These are phyloP conservation scores for Bombylius major DNA, from an alignment of 2,888 invertebrate genomes.

Conservation along the genomic window DNA sequence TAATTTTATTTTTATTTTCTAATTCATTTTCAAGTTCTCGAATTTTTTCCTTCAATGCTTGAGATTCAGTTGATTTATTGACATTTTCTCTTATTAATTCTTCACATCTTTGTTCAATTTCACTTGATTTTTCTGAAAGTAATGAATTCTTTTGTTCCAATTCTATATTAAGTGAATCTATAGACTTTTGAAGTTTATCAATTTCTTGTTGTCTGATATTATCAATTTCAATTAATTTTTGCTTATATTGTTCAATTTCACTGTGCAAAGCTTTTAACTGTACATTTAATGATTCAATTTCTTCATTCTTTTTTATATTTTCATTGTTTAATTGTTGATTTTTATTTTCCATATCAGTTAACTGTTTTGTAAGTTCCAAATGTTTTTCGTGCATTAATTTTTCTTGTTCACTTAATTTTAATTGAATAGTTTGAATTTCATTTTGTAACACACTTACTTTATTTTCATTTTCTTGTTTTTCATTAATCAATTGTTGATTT, in stretches of 20 bases:
- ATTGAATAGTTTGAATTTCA: neutral
- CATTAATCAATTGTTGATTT: no score
- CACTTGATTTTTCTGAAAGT: neutral
- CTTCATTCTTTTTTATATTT: neutral
- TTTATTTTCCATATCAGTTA: neutral
- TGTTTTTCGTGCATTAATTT: neutral
- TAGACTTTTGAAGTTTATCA: neutral
- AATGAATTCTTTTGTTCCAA: slow-evolving; percentile 8
- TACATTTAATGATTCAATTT: neutral
- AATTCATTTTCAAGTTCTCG: slow-evolving; percentile 1
- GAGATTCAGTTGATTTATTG: slow-evolving; percentile 27
- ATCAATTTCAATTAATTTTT: neutral
- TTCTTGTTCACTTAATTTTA: neutral
- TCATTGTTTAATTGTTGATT: neutral
- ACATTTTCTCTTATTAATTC: slow-evolving; percentile 22
- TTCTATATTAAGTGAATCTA: neutral
- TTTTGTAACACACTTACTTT: no score
- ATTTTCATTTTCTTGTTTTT: no score
- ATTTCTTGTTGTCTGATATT: neutral
- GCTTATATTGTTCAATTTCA: neutral
- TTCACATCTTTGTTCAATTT: neutral
- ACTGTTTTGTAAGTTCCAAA: neutral
- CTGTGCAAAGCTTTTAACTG: neutral
- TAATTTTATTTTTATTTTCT: slow-evolving; percentile 15
- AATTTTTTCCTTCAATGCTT: slow-evolving; percentile 17